A percentile compares a stretch with the other conserved stretches of the same genome.
phyloP scores from a whole-genome alignment of 2,888 invertebrate species.

The Phragmatobia fuliginosa region DNA sequence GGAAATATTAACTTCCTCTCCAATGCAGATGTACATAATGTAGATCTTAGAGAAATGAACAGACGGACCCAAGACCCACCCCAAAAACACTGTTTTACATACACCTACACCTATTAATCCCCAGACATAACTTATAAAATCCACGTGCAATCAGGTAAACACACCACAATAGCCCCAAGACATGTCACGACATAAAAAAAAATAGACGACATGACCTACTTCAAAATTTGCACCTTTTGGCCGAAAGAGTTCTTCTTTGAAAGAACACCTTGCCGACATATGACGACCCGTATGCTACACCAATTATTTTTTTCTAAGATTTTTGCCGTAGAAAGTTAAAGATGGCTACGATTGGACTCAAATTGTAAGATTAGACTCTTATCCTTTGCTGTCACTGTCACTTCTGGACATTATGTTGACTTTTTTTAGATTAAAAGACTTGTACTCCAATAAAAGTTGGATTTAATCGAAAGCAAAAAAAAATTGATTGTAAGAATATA shows the following conservation, averaged over 20 bases:
- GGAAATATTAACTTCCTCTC: no score
- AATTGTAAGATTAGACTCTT: not conserved
- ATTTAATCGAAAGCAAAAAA: not conserved
- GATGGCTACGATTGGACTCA: not conserved
- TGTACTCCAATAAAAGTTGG: not conserved
- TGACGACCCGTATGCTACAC: slow-evolving; percentile 71
- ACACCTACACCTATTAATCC: not conserved
- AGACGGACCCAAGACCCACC: not conserved
- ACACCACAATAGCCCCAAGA: slow-evolving; percentile 23
- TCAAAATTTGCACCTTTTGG: slow-evolving; percentile 80
- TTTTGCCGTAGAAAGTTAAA: not conserved
- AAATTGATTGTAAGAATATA: no score
- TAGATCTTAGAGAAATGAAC: not conserved
- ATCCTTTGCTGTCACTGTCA: not conserved
- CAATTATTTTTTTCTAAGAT: slow-evolving; percentile 36
- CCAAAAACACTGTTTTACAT: not conserved
- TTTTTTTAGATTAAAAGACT: not conserved
- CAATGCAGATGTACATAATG: no score
- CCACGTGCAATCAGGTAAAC: slow-evolving; percentile 46
- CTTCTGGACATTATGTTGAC: not conserved
- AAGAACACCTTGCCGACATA: slow-evolving; percentile 77
- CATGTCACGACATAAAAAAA: slow-evolving; percentile 59
- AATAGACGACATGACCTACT: slow-evolving; percentile 74
- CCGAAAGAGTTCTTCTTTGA: slow-evolving; percentile 74
- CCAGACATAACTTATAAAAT: not conserved